Percentiles rank a stretch among this genome's conserved stretches.
Evolutionary conservation across 2,113 vertebrate genomes (phyloP).

Genomic region (Strix uralensis): DNA sequence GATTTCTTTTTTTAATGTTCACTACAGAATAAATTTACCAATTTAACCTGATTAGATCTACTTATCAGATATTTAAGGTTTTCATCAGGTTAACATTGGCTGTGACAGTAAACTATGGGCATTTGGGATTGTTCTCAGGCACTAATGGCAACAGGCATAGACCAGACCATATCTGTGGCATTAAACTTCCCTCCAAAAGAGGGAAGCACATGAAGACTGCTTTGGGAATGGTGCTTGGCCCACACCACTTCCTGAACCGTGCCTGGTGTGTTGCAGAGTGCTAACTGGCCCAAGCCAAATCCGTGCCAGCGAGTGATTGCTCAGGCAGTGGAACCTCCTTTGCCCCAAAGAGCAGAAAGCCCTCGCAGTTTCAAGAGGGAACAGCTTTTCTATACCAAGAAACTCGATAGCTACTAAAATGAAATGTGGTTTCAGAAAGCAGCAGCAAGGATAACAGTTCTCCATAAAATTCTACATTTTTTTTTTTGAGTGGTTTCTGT

Average conservation of each 20-base stretch:
- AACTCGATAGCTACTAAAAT: not conserved
- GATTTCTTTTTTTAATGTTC: conserved; percentile 8
- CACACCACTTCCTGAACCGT: fast-evolving
- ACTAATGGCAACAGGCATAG: not conserved
- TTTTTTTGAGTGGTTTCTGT: not conserved
- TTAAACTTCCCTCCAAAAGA: not conserved
- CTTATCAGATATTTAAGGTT: not conserved
- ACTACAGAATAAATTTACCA: conserved; percentile 30
- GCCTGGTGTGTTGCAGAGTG: not conserved
- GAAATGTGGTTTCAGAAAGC: not conserved
- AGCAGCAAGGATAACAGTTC: not conserved
- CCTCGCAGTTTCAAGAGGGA: not conserved
- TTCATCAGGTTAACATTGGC: not conserved
- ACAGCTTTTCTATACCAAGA: not conserved
- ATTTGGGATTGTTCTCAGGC: not conserved
- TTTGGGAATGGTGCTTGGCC: not conserved
- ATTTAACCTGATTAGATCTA: conserved; percentile 29
- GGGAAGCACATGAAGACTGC: not conserved
- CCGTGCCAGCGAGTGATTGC: not conserved
- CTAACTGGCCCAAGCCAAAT: not conserved
- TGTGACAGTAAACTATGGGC: not conserved
- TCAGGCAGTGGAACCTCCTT: not conserved
- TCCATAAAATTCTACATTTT: not conserved
- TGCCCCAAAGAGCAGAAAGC: not conserved
- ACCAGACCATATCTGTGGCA: not conserved